Base-by-base conservation (phyloP, 2,113 vertebrate genomes). In the Onychostoma macrolepis region DNA sequence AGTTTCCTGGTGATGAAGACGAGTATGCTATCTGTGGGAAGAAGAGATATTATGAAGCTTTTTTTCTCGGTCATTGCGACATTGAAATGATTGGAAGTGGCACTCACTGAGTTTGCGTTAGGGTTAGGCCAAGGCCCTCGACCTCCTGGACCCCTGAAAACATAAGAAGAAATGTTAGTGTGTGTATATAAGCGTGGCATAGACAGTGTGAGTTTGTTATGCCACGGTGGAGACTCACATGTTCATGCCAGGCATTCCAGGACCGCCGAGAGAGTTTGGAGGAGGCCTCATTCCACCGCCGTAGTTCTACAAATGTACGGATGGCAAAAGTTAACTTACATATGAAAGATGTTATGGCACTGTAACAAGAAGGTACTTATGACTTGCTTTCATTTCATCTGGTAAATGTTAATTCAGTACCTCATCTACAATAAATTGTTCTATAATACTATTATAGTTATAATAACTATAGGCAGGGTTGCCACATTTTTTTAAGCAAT, bases 1-100 rank as follows among this genome's bases (percentile, higher is more conserved):
- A 98, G 93, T 97, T 97, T 89, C 97, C 96, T 0, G 97, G 97
- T 90, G 97, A 98, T 13, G 97, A 97, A 58, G 97, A 97, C 21
- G 97, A 97, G 89, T 97, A 98, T 13, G 96, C 95, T 90, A 98
- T 96, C 97, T 98, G 93, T 33, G 81, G 86, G 78, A 15, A 65
- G 17, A 84, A 81, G 48, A 85, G 41, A 11, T 71, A 19, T 2
- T 75, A 41, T n/a, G 28, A 80, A 58, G 6, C 21, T 0, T 1
- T 15, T 79, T 30, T 3, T 56, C 12, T 12, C 26, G 41, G 56
- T 63, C 4, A n/a, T 21, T 41, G 48, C 4, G 3, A 69, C 69
- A 26, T 38, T 38, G 13, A 53, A 8, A 10, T 61, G 30, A 58
- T 28, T 41, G 15, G 11, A 67, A 56, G 43, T 13, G 48, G 8